Evolutionary conservation across 2,797 vertebrate species (phyloP).

Genomic region (Betta splendens): DNA sequence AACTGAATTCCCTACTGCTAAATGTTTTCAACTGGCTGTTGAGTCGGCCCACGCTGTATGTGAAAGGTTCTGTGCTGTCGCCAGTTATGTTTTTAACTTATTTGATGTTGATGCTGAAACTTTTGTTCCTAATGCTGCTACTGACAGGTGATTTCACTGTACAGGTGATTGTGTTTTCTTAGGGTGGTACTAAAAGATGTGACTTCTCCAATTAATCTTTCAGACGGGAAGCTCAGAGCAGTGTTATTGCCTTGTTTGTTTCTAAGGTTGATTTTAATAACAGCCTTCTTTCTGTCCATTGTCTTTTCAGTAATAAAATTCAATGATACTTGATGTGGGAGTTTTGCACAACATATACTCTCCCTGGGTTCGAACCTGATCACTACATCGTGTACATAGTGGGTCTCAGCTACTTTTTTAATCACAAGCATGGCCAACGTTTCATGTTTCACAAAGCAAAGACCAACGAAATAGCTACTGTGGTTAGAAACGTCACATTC

Average conservation of each 20-base stretch:
- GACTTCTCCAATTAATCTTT: slow-evolving; percentile 28
- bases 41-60: slow-evolving; percentile 58
- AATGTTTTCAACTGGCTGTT: slow-evolving; percentile 55
- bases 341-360: slow-evolving; percentile 73
- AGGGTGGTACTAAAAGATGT: slow-evolving; percentile 45
- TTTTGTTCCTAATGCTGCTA: slow-evolving; percentile 64
- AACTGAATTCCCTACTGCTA: slow-evolving; percentile 56
- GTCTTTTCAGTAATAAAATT: slow-evolving; percentile 47
- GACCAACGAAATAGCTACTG: slow-evolving; percentile 43
- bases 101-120: slow-evolving; percentile 55
- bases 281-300: slow-evolving; percentile 14
- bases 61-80: slow-evolving; percentile 68
- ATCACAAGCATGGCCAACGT: slow-evolving; percentile 68
- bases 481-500: slow-evolving; percentile 44
- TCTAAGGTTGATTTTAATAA: slow-evolving; percentile 45
- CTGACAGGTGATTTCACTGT: slow-evolving; percentile 60
- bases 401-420: slow-evolving; percentile 48
- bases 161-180: slow-evolving; percentile 47
- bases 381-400: slow-evolving; percentile 63
- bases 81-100: slow-evolving; percentile 51
- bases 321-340: slow-evolving; percentile 63
- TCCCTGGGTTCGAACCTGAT: slow-evolving; percentile 49
- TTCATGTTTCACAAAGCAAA: slow-evolving; percentile 60
- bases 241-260: slow-evolving; percentile 67
- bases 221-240: slow-evolving; percentile 46